phyloP scores from a whole-genome alignment of 2,888 invertebrate species.

The Tenodera sinensis region DNA sequence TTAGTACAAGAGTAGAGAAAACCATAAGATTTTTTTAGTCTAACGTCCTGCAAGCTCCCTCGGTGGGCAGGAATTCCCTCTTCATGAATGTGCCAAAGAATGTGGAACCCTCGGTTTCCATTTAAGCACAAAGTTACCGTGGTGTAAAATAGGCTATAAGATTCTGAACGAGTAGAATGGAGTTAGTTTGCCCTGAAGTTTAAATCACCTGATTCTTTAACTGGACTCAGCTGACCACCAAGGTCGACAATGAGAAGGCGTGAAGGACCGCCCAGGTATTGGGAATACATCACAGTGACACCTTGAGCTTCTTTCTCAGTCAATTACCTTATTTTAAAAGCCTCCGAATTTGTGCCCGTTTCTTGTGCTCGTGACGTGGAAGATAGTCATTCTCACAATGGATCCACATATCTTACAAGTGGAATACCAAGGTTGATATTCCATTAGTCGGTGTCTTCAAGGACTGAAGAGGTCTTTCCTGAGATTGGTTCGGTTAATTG shows the following conservation, averaged over 20 bases:
- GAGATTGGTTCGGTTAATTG: background rate
- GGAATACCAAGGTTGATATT: background rate
- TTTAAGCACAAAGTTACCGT: too few relatives aligned
- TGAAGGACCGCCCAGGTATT: background rate
- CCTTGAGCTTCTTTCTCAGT: background rate
- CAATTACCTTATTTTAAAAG: background rate
- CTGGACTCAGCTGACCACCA: background rate
- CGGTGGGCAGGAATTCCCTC: too few relatives aligned
- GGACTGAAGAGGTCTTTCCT: background rate
- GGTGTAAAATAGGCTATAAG: background rate
- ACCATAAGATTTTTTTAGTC: too few relatives aligned
- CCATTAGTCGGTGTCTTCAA: background rate
- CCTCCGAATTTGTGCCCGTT: background rate
- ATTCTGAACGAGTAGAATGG: background rate
- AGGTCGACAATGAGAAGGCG: background rate
- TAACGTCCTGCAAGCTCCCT: too few relatives aligned
- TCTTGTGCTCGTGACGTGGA: background rate
- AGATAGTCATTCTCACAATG: background rate
- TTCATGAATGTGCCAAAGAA: too few relatives aligned
- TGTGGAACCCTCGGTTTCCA: too few relatives aligned
- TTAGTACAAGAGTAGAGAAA: too few relatives aligned
- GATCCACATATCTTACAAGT: background rate
- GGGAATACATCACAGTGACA: background rate
- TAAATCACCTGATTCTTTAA: background rate
- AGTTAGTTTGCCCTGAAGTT: background rate